Evolutionary conservation across 2,888 invertebrate genomes (phyloP), one percentile per base, ranked within the genome.

Genomic region (Apoda limacodes): DNA sequence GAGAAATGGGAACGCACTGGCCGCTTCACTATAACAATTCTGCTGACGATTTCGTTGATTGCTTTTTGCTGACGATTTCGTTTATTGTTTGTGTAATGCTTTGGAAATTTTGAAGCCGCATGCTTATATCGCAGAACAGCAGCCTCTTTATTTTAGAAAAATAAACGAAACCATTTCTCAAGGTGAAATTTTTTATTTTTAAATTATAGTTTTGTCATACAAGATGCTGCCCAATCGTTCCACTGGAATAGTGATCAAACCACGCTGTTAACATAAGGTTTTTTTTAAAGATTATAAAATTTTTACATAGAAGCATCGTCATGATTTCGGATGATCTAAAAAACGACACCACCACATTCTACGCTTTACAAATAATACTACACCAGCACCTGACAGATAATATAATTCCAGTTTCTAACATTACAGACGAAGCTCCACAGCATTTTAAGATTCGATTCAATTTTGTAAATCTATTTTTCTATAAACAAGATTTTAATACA

Each of bases 301-400:
- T 40, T 22, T 39, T 37, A 32, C 40, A 40, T 24, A 40, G 34
- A 14, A 40, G 39, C 30, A 44, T 41, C 22, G 24, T 44, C 7
- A 37, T 38, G 33, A 40, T 44, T 19, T 45, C 40, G 2, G 34
- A 43, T 19, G 41, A 45, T 12, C 20, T 42, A 12, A 45, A 41
- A 10, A 40, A 42, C 22, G 44, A 42, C 26, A 44, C 33, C 10
- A 37, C 43, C 5, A 40, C 38, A 1, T 41, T 34, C 22, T 41
- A 39, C 28, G 26, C 30, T 28, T 40, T 34, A 19, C 35, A 39
- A 36, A 39, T 39, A 31, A 33, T 22, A n/a, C n/a, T n/a, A n/a
- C n/a, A n/a, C n/a, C n/a, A n/a, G n/a, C n/a, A n/a, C n/a, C n/a
- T n/a, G n/a, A n/a, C n/a, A n/a, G n/a, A n/a, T n/a, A n/a, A n/a